Base-by-base conservation (phyloP, 2,888 invertebrate species). In the Diabrotica balteata region DNA sequence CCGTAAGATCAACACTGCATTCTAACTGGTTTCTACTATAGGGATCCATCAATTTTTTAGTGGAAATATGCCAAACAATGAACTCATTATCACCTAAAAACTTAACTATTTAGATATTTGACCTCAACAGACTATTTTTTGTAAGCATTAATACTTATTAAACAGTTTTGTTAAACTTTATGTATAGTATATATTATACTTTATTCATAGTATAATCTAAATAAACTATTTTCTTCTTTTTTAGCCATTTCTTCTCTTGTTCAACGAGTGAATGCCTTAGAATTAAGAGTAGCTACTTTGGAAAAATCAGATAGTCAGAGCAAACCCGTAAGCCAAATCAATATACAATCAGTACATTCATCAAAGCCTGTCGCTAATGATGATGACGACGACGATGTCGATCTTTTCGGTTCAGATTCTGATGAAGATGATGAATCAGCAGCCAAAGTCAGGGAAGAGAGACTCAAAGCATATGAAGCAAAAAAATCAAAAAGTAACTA, bases 381-480 rank as follows among this genome's bases (percentile, higher is more conserved):
- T 47, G 80, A 81, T 58, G 85, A 87, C 22, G 89, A 89, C 64
- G 92, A 93, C 80, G 93, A 91, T 78, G 90, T 94, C 8, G 93
- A 94, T 84, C 86, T 94, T 0, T 94, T 94, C 84, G 93, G 89
- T 47, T 93, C 93, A 59, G 94, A 93, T 76, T 92, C 92, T 75
- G 93, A 91, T 82, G 93, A 91, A 79, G 91, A 89, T 84, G 88
- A 87, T 76, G 93, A 89, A 72, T 93, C 91, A 71, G 91, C 91
- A 66, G 90, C 88, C 70, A 92, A 88, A 85, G 84, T 92, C 77
- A 91, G 89, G 80, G 93, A 95, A 81, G 92, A 95, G 83, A 89
- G 97, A 66, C 85, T 98, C 64, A 92, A 93, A 71, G 96, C 93
- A 55, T 97, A 98, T 82, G 90, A 91, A 80, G 95, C 91, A 4